These are phyloP conservation scores for Diploptera punctata DNA, from an alignment of 2,888 invertebrate genomes.

Conservation along the genomic window DNA sequence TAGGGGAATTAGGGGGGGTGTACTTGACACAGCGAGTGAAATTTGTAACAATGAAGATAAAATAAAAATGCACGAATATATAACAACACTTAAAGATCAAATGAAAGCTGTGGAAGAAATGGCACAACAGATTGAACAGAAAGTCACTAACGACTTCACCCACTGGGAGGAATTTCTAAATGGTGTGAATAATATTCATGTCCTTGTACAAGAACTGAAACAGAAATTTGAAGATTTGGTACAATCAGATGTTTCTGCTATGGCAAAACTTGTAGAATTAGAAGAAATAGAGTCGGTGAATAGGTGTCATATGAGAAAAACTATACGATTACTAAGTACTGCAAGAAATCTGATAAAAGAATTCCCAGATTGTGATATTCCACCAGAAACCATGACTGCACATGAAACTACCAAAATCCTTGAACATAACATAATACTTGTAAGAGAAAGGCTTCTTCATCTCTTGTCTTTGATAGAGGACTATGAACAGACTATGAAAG, in stretches of 20 bases:
- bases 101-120: constrained; percentile 73
- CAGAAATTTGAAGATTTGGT: constrained; percentile 62
- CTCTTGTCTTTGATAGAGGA: constrained; percentile 80
- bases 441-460: constrained; percentile 79
- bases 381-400: constrained; percentile 68
- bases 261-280: constrained; percentile 70
- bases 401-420: constrained; percentile 70
- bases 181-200: constrained; percentile 65
- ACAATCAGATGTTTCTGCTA: constrained; percentile 69
- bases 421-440: constrained; percentile 71
- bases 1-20: constrained; percentile 61
- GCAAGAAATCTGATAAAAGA: constrained; percentile 69
- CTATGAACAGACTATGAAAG: constrained; percentile 86
- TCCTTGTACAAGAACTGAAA: constrained; percentile 58
- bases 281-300: constrained; percentile 75
- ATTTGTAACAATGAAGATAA: constrained; percentile 57
- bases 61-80: constrained; percentile 61
- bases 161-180: constrained; percentile 76
- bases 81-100: constrained; percentile 69
- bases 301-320: constrained; percentile 64
- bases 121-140: constrained; percentile 64
- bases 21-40: constrained; percentile 59
- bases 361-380: constrained; percentile 73
- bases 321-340: constrained; percentile 66
- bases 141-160: constrained; percentile 65